Percentiles rank a stretch among this genome's conserved stretches.
These are phyloP conservation scores for Hippolais icterina DNA, from an alignment of 2,113 vertebrate genomes.

Conservation along the genomic window DNA sequence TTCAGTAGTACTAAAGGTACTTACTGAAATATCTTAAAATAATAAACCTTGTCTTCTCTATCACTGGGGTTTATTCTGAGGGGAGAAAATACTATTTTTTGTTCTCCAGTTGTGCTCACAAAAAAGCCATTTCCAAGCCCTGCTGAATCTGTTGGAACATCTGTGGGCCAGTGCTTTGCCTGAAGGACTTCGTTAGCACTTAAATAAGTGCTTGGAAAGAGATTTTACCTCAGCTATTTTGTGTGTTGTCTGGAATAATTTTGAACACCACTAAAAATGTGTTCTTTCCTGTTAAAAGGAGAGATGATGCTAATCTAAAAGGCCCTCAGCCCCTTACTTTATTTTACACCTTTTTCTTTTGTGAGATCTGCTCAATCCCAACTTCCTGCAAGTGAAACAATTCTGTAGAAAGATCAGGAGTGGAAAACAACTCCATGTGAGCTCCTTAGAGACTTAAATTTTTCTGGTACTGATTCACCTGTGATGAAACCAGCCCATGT, in stretches of 20 bases:
- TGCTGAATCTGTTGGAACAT: neutral
- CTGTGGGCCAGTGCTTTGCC: neutral
- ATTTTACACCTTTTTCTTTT: neutral
- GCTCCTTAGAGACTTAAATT: neutral
- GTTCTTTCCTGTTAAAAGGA: neutral
- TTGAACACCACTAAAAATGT: neutral
- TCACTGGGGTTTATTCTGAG: neutral
- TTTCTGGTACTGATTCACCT: conserved; percentile 5
- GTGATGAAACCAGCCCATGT: neutral
- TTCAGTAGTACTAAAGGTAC: neutral
- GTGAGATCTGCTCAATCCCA: neutral
- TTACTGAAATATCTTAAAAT: neutral
- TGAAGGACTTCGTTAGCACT: neutral
- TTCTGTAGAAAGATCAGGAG: neutral
- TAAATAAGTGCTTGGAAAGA: neutral
- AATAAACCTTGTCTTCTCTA: neutral
- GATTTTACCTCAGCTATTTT: neutral
- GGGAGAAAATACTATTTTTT: neutral
- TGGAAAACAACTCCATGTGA: neutral
- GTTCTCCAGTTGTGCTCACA: neutral
- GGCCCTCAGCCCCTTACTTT: neutral
- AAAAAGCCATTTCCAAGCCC: neutral
- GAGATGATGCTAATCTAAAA: neutral
- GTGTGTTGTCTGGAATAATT: neutral
- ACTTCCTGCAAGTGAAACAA: neutral